Base-by-base conservation (phyloP, 1,140 invertebrate genomes). In the Leptonema lineaticorne region DNA sequence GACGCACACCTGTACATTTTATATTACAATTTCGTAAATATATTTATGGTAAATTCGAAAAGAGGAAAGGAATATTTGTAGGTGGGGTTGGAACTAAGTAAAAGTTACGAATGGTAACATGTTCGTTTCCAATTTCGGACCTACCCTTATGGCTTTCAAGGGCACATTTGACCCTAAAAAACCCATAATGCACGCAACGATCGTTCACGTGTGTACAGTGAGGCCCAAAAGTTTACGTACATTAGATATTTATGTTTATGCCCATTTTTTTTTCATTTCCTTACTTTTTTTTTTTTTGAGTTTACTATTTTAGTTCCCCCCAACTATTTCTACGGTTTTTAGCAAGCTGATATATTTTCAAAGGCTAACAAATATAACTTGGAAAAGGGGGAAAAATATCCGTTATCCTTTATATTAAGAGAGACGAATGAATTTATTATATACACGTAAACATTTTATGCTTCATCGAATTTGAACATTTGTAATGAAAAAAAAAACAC, bases 361-460 rank as follows among this genome's bases (percentile, higher is more conserved):
- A 62, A 37, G 30, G 26, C 14, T 29, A 29, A 50, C 27, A 48
- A 48, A 50, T 50, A 50, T 64, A 50, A 64, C 62, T 16, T 27
- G 29, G 22, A 64, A 62, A 62, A 62, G 50, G n/a, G n/a, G n/a
- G n/a, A 53, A 53, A 50, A 33, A 5, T 11, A 16, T 9, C 46
- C 45, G 41, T 33, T 64, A 46, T 64, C 62, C 62, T 50, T 64
- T 64, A 64, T 64, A 64, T 50, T 64, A 64, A 64, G 62, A 50
- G 66, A 57, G 53, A 27, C 46, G 33, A 57, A 69, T 63, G 53
- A 69, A 69, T 63, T 69, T 69, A 63, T 63, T 69, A 69, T 69
- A 33, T 53, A 62, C 69, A 68, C 69, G 66, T 71, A 65, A 62
- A 37, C 62, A 66, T 71, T 71, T 71, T 33, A 66, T 60, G 33